These are phyloP conservation scores for Stictonetta naevosa DNA, from an alignment of 2,113 vertebrate genomes.

Conservation along the genomic window DNA sequence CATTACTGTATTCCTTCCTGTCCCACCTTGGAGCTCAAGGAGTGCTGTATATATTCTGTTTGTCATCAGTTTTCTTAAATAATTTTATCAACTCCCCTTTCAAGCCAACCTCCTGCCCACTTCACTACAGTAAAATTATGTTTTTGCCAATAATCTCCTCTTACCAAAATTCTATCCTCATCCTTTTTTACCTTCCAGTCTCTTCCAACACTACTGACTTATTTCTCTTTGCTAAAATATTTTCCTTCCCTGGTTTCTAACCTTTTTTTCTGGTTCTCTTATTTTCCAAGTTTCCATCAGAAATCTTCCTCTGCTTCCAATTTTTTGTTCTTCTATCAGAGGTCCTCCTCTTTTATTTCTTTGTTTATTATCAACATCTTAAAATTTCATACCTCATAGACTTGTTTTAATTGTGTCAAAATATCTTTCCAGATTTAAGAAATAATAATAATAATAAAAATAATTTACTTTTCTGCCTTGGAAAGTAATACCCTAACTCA, in stretches of 20 bases:
- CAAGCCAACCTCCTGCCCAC: neutral
- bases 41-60: neutral
- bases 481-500: neutral
- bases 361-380: neutral
- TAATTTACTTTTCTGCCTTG: neutral
- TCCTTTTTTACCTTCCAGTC: neutral
- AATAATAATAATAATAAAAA: neutral
- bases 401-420: neutral
- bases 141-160: neutral
- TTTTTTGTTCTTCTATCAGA: neutral
- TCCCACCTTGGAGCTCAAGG: neutral
- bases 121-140: neutral
- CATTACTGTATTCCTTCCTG: neutral
- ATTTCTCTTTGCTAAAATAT: constrained; percentile 34
- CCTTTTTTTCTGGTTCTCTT: neutral
- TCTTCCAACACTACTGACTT: neutral
- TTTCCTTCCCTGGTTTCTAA: constrained; percentile 36
- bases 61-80: neutral
- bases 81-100: neutral
- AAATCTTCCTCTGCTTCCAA: neutral
- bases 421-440: neutral
- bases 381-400: neutral
- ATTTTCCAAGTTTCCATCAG: constrained; percentile 59
- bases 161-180: neutral
- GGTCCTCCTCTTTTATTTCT: neutral